Evolutionary conservation across 2,113 vertebrate species (phyloP), one percentile per base, ranked within the genome.

Genomic region (Megaceryle maxima): DNA sequence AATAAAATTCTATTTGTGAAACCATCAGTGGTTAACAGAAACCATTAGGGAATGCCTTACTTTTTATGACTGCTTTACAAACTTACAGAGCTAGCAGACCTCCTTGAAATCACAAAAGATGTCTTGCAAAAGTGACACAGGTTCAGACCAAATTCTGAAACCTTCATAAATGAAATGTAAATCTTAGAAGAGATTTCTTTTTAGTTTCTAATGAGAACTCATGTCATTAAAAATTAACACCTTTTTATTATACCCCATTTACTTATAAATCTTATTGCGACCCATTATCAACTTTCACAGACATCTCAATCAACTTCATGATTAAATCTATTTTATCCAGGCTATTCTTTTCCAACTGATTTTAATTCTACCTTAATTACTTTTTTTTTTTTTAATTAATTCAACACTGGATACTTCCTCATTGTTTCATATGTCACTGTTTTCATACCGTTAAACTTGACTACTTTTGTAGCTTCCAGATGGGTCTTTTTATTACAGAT

Each of bases 181-280:
- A 96, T 82, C 55, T 97, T 79, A 18, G 21, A 85, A 88, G 76
- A 70, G 33, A 55, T 93, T 97, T 96, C 94, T 87, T 96, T 97
- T 94, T 83, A 74, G 35, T 87, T 44, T 79, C 56, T 97, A 96
- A 89, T 89, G 78, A 97, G 70, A 94, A 13, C 87, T 92, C 66
- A 87, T 75, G 81, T 96, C 53, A 96, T 97, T 96, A 97, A 97
- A 97, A 97, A 92, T 97, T 91, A 96, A 96, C 74, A 92, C 69
- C 81, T 96, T 88, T 88, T 95, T 94, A 96, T 92, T 97, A 96
- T 82, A 90, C n/a, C 55, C 78, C 94, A 95, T 97, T 97, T 97
- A 95, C 75, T 95, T 97, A 94, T 91, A 96, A 97, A 92, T 97
- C 93, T 88, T 93, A 91, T 85, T 95, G 59, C 57, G 25, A 79